Evolutionary conservation across 2,888 invertebrate species (phyloP).

Genomic region (Diogma glabrata): DNA sequence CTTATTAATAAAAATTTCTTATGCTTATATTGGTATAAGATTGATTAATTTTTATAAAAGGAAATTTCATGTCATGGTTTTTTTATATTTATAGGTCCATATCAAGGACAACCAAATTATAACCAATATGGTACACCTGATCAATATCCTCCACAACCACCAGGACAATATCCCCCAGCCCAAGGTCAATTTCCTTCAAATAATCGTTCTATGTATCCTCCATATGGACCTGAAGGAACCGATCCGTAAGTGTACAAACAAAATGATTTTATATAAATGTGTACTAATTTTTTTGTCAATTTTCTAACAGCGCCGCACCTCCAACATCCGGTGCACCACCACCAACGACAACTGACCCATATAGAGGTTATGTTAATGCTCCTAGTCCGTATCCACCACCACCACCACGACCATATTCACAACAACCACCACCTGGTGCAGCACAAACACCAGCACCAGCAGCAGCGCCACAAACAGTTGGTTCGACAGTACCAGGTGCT

Average conservation of each 20-base stretch:
- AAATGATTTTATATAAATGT: neutral
- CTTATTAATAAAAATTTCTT: no score
- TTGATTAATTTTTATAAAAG: no score
- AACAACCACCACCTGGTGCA: constrained; percentile 26
- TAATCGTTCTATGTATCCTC: constrained; percentile 69
- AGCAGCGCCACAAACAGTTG: constrained; percentile 27
- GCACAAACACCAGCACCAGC: constrained; percentile 21
- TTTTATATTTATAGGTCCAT: constrained; percentile 35
- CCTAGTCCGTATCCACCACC: constrained; percentile 12
- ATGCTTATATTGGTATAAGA: no score
- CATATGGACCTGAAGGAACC: constrained; percentile 58
- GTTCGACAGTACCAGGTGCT: constrained; percentile 24
- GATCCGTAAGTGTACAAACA: constrained; percentile 52
- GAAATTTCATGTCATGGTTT: neutral
- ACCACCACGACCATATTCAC: constrained; percentile 13
- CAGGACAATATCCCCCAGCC: constrained; percentile 47
- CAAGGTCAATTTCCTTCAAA: constrained; percentile 48
- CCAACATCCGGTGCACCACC: constrained; percentile 30
- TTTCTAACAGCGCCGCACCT: constrained; percentile 25
- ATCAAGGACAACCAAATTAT: constrained; percentile 50
- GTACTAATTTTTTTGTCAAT: constrained; percentile 14
- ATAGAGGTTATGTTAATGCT: constrained; percentile 14
- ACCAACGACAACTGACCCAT: constrained; percentile 21
- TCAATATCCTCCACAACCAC: constrained; percentile 43
- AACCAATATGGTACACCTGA: constrained; percentile 57